Evolutionary conservation across 2,113 vertebrate genomes (phyloP).

Genomic region (Burhinus bistriatus): DNA sequence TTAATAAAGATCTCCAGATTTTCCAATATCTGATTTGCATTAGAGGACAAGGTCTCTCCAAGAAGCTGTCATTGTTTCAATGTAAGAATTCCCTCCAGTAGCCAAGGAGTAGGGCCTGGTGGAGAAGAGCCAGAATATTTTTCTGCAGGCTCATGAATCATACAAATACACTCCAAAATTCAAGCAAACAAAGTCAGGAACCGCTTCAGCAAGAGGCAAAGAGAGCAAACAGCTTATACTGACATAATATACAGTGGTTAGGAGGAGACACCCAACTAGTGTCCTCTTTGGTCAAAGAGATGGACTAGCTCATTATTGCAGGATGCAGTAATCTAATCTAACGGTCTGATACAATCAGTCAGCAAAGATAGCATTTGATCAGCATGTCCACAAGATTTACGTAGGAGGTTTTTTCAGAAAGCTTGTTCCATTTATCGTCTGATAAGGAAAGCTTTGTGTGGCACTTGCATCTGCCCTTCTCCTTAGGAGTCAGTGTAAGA

Average conservation of each 20-base stretch:
- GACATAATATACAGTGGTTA: background rate
- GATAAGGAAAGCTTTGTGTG: background rate
- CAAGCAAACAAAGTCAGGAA: conserved; percentile 22
- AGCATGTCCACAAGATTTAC: background rate
- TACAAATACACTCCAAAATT: conserved; percentile 31
- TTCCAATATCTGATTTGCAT: conserved; percentile 44
- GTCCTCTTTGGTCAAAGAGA: background rate
- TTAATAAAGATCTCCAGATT: conserved; percentile 53
- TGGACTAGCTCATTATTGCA: background rate
- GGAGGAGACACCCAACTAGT: background rate
- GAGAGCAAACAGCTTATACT: background rate
- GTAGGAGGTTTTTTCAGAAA: background rate
- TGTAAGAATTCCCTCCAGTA: conserved; percentile 34
- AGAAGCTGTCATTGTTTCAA: conserved; percentile 42
- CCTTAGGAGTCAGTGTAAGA: background rate
- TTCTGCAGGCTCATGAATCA: conserved; percentile 57
- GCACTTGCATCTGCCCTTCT: background rate
- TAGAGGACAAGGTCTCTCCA: conserved; percentile 52
- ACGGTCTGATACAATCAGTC: background rate
- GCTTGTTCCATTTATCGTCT: background rate
- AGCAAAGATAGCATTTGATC: background rate
- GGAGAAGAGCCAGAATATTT: conserved; percentile 52
- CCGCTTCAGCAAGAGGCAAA: background rate
- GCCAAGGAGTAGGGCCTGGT: conserved; percentile 15
- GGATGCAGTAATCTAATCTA: background rate